These are phyloP conservation scores for Physeter macrocephalus DNA, from an alignment of 2,113 vertebrate species.

Conservation along the genomic window DNA sequence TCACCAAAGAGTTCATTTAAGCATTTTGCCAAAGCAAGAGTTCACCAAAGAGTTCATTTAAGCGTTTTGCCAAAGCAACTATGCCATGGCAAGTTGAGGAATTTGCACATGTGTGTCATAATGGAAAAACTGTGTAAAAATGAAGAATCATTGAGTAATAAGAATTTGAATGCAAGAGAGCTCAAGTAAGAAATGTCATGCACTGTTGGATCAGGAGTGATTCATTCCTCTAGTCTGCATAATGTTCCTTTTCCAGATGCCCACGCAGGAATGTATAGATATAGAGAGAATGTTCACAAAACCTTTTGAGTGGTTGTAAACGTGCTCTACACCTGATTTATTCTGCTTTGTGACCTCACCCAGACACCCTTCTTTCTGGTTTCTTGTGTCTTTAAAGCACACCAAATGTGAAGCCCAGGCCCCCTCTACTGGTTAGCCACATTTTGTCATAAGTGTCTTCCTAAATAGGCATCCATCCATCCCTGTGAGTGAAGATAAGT, in stretches of 20 bases:
- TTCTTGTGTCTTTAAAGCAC: neutral
- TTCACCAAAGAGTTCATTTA: neutral
- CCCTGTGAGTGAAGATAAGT: neutral
- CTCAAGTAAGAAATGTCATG: conserved; percentile 1
- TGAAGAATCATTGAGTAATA: conserved; percentile 18
- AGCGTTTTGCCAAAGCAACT: conserved; percentile 5
- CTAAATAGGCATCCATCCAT: neutral
- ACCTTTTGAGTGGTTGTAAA: neutral
- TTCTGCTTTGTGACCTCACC: neutral
- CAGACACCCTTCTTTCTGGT: neutral
- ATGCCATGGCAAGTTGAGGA: neutral
- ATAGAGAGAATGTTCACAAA: conserved; percentile 9
- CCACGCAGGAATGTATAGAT: neutral
- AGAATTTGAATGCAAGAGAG: conserved; percentile 13
- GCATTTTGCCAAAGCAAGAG: neutral
- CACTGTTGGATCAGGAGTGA: conserved; percentile 4
- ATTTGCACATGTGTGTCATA: neutral
- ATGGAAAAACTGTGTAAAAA: conserved; percentile 17
- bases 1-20: neutral
- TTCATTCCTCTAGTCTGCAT: conserved; percentile 7
- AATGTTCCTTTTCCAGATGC: conserved; percentile 13
- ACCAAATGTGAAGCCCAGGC: neutral
- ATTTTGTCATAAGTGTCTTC: conserved; percentile 3
- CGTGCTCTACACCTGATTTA: conserved; percentile 2
- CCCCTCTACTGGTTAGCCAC: conserved; percentile 42